Percentiles rank a stretch among this genome's conserved stretches.
Conservation (phyloP, 2,113 vertebrate species). For the Trematocara unimaculatum region DNA sequence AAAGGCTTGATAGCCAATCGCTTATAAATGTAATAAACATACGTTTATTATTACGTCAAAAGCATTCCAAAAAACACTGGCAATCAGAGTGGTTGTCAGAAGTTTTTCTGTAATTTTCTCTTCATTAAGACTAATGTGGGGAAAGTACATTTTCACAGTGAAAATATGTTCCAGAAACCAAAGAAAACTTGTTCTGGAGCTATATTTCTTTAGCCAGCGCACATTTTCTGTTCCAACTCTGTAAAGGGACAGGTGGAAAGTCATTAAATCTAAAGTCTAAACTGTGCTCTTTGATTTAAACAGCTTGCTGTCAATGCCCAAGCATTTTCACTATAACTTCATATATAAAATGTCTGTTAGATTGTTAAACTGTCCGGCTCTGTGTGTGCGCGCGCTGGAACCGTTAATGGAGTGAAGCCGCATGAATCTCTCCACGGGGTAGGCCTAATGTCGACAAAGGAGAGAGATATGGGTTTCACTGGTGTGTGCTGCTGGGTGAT, state of each 20-base stretch:
- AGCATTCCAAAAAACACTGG: neutral
- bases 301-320: neutral
- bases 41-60: neutral
- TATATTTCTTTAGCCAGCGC: neutral
- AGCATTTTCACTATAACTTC: neutral
- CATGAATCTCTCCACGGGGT: constrained; percentile 45
- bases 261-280: neutral
- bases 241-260: constrained; percentile 11
- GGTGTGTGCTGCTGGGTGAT: constrained; percentile 53
- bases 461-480: constrained; percentile 27
- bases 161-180: neutral
- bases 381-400: neutral
- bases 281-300: neutral
- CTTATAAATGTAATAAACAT: constrained; percentile 3
- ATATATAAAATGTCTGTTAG: neutral
- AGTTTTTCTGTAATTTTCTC: neutral
- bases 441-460: constrained; percentile 26
- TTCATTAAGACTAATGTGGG: neutral
- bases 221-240: neutral
- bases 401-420: constrained; percentile 52
- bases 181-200: neutral
- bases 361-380: neutral
- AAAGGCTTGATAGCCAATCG: neutral
- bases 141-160: neutral
- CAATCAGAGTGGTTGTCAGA: neutral